These are phyloP conservation scores for Taeniopygia guttata DNA, from an alignment of 2,797 vertebrate genomes.

Conservation along the genomic window DNA sequence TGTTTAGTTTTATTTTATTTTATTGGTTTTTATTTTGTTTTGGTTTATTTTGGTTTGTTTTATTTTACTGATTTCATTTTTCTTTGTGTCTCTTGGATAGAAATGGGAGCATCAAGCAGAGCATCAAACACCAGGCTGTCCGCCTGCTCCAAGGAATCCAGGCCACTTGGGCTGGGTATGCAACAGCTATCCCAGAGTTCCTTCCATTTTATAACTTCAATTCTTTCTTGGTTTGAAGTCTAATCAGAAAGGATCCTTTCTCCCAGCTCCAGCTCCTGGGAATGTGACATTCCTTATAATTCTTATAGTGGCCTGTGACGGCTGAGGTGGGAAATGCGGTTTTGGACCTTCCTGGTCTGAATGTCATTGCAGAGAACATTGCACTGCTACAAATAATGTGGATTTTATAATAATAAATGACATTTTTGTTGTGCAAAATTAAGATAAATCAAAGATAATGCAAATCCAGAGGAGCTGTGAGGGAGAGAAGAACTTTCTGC, in stretches of 20 bases:
- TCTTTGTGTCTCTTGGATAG: not conserved
- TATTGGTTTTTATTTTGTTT: too few relatives aligned
- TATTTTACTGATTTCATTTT: not conserved
- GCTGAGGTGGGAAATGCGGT: not conserved
- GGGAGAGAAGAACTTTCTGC: not conserved
- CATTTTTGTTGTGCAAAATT: accelerated
- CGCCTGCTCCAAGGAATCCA: not conserved
- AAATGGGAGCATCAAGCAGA: not conserved
- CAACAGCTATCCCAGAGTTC: not conserved
- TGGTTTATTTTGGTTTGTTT: too few relatives aligned
- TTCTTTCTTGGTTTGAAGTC: not conserved
- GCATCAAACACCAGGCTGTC: not conserved
- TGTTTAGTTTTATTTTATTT: too few relatives aligned
- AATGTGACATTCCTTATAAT: not conserved
- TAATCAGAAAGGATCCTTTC: not conserved
- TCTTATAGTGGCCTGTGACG: not conserved
- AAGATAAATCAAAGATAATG: accelerated
- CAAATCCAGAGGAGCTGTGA: not conserved
- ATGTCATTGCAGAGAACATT: not conserved
- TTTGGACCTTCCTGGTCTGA: not conserved
- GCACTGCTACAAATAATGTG: not conserved
- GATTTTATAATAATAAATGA: accelerated
- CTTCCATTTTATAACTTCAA: not conserved
- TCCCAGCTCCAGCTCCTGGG: not conserved
- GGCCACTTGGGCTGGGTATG: not conserved